Conservation (phyloP, 2,797 vertebrate genomes). For the Eulemur coronatus region DNA sequence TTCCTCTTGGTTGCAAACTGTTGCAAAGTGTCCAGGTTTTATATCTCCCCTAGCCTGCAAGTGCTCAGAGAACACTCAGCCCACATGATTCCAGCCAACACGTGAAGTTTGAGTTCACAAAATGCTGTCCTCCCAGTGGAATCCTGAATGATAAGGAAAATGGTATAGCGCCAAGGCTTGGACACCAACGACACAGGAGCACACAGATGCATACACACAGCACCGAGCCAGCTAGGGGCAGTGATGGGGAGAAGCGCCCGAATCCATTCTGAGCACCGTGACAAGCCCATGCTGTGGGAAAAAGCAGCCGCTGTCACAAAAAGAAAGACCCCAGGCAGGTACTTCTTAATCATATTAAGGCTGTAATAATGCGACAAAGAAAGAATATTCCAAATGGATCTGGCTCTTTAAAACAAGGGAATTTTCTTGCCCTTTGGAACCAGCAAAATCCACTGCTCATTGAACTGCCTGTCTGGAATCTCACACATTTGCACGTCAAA, state of each 20-base stretch:
- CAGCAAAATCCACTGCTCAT: neutral
- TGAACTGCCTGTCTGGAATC: neutral
- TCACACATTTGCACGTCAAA: neutral
- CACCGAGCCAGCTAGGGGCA: neutral
- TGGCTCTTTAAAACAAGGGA: neutral
- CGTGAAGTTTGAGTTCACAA: conserved; percentile 49
- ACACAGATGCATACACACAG: neutral
- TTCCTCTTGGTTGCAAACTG: conserved; percentile 31
- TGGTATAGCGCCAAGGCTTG: neutral
- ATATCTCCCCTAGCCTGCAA: conserved; percentile 35
- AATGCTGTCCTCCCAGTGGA: conserved; percentile 57
- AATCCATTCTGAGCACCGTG: neutral
- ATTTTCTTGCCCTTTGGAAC: neutral
- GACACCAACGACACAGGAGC: neutral
- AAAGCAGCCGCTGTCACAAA: neutral
- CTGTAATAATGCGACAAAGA: neutral
- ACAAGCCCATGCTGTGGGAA: neutral
- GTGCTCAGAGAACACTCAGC: conserved; percentile 19
- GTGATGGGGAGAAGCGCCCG: neutral
- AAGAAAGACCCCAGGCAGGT: neutral
- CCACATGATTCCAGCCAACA: conserved; percentile 52
- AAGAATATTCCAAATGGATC: neutral
- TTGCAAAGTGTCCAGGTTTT: conserved; percentile 31
- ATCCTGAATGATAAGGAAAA: conserved; percentile 35
- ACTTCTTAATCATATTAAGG: neutral